A percentile compares a stretch with the other conserved stretches of the same genome.
phyloP scores from a whole-genome alignment of 2,888 invertebrate genomes.

The Agrotis exclamationis region DNA sequence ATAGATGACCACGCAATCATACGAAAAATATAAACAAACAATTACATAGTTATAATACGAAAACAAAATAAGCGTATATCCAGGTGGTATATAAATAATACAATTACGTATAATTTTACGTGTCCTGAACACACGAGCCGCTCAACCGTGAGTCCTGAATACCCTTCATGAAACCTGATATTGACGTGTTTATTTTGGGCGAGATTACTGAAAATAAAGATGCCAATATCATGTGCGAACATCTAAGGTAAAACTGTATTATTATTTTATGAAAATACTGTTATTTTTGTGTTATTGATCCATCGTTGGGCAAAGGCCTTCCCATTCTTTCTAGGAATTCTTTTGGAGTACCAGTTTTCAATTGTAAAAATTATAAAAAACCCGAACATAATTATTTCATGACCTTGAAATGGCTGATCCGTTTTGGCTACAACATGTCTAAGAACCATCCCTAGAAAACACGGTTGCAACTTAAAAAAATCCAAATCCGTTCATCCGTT shows the following conservation, averaged over 20 bases:
- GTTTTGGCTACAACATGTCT: no score
- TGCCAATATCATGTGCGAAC: constrained; percentile 19
- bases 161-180: constrained; percentile 41
- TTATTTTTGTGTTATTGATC: no score
- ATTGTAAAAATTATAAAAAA: neutral
- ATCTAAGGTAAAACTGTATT: constrained; percentile 2
- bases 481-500: no score
- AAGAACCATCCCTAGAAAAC: no score
- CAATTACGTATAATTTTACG: constrained; percentile 4
- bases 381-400: no score
- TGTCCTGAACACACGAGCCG: constrained; percentile 21
- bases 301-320: no score
- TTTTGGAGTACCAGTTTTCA: neutral
- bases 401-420: no score
- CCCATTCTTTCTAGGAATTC: no score
- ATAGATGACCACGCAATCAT: no score
- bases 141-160: constrained; percentile 29
- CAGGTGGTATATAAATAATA: neutral
- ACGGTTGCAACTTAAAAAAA: no score
- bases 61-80: neutral
- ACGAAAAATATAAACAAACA: constrained; percentile 9
- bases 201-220: constrained; percentile 19
- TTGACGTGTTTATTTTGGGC: constrained; percentile 54
- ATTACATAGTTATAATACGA: neutral
- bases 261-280: neutral